Percentiles rank a stretch among this genome's conserved stretches.
Evolutionary conservation across 1,140 invertebrate species (phyloP).

Genomic region (Oedothorax gibbosus): DNA sequence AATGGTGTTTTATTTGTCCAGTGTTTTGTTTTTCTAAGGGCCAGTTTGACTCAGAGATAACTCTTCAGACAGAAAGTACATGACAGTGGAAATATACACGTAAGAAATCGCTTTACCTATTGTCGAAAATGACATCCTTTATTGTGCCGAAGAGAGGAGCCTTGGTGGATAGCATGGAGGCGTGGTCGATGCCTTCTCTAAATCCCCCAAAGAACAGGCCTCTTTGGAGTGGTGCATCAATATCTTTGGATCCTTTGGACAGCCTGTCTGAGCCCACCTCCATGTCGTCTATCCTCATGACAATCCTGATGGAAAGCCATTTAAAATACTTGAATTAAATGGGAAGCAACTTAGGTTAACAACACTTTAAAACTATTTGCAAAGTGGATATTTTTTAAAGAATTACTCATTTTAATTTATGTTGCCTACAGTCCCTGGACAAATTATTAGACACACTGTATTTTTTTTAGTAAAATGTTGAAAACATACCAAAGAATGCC

Average conservation of each 20-base stretch:
- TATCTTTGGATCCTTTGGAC: conserved; percentile 68
- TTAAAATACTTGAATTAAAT: not conserved
- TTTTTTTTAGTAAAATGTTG: too few relatives aligned
- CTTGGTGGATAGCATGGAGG: conserved; percentile 72
- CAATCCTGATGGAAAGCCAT: conserved; percentile 41
- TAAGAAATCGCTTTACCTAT: conserved; percentile 72
- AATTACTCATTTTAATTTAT: too few relatives aligned
- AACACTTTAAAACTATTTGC: not conserved
- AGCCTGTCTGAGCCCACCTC: conserved; percentile 72
- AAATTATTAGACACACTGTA: too few relatives aligned
- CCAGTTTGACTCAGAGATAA: too few relatives aligned
- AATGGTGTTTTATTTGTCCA: too few relatives aligned
- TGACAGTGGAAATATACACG: not conserved
- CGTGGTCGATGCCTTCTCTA: conserved; percentile 70
- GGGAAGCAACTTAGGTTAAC: not conserved
- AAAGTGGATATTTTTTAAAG: not conserved
- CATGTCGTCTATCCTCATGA: conserved; percentile 73
- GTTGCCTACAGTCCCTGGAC: too few relatives aligned
- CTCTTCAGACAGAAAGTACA: too few relatives aligned
- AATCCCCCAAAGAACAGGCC: conserved; percentile 77
- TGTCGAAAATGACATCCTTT: conserved; percentile 83
- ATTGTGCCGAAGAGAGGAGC: conserved; percentile 78
- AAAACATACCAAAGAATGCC: too few relatives aligned
- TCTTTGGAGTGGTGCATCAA: conserved; percentile 71
- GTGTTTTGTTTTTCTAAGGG: too few relatives aligned